Evolutionary conservation across 1,140 invertebrate species (phyloP), one percentile per base, ranked within the genome.

Genomic region (Phocides pigmalion): DNA sequence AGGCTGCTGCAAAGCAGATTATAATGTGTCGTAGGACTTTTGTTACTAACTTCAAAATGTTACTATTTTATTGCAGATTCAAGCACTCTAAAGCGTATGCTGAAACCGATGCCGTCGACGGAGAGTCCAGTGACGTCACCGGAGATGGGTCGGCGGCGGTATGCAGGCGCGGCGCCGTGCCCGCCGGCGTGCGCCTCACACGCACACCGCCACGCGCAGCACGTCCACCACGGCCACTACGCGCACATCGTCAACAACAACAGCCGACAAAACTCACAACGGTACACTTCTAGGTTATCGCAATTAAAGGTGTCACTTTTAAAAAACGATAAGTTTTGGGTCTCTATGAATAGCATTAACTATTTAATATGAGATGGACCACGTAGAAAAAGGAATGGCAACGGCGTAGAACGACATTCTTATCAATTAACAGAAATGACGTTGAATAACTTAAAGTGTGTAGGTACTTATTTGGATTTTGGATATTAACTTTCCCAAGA

Each of bases 51-150:
- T n/a, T n/a, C n/a, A n/a, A n/a, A n/a, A n/a, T n/a, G n/a, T 12
- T 39, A 2, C n/a, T 39, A n/a, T 5, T 39, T 4, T 14, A 25
- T 73, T 75, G 71, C 93, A 77, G 97, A 97, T 88, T 96, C 97
- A 68, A 97, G 96, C 84, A 98, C 97, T 0, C 92, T 99, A 67
- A 98, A 98, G 83, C 94, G 96, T 42, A 98, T 99, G 96, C 92
- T 99, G 66, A 98, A 98, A 76, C 97, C 97, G 16, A 96, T 99
- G 93, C 95, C 97, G 16, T 96, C 95, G 72, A 94, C 95, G 58
- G 96, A 97, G 76, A 97, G 96, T 81, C 96, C 96, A 2, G 96
- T 96, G 6, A 97, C 96, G 9, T 97, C 96, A 58, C 97, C 97
- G 5, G 97, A 98, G 92, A 96, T 97, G 95, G 95, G 95, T 0